Percentiles rank a stretch among this genome's conserved stretches.
Conservation (phyloP, 1,140 invertebrate genomes). For the Platorchestia sp. region DNA sequence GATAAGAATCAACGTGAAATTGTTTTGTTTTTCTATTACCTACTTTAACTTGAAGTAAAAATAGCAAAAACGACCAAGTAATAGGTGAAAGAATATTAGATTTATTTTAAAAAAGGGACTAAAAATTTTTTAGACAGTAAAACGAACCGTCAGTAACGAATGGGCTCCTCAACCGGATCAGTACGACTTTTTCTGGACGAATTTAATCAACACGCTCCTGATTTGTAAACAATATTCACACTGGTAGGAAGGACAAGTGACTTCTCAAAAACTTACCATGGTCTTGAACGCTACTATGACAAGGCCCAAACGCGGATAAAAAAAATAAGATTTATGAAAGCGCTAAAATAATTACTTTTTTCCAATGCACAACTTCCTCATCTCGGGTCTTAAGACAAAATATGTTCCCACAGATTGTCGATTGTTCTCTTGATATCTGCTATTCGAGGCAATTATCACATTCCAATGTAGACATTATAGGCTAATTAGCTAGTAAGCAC, state of each 20-base stretch:
- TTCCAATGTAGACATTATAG: neutral
- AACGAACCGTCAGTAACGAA: neutral
- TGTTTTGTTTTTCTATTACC: neutral
- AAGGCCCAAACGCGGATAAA: too few species aligned
- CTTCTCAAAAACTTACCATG: too few species aligned
- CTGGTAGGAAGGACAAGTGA: too few species aligned
- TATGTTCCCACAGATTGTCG: neutral
- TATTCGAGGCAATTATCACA: neutral
- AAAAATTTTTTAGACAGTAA: neutral
- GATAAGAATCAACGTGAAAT: neutral
- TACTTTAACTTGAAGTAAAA: neutral
- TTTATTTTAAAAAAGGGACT: neutral
- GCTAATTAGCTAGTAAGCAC: neutral
- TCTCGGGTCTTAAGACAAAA: neutral
- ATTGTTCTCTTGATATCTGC: neutral
- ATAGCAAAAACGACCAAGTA: neutral
- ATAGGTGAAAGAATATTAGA: neutral
- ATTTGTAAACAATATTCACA: too few species aligned
- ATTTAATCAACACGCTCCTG: too few species aligned
- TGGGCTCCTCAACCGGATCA: neutral
- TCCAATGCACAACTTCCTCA: neutral
- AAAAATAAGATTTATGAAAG: too few species aligned
- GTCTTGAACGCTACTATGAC: too few species aligned
- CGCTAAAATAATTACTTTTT: neutral
- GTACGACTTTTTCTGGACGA: neutral